Evolutionary conservation across 2,113 vertebrate genomes (phyloP), one percentile per base, ranked within the genome.

Genomic region (Trogon surrucura): DNA sequence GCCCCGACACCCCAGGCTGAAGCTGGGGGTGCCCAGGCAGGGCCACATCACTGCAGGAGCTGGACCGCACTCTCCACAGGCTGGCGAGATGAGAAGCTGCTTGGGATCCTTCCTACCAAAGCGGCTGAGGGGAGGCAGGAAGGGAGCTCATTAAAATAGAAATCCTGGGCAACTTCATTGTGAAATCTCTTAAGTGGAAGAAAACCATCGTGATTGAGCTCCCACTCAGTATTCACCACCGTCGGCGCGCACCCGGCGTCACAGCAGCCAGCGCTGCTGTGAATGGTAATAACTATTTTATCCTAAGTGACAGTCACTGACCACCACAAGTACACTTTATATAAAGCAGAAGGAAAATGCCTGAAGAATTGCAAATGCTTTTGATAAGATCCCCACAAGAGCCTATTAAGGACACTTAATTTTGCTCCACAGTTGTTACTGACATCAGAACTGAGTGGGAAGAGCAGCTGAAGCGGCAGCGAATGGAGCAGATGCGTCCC

Each of bases 31-130:
- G 60, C 32, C 36, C 53, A 44, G 32, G 22, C 41, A 19, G 67
- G 14, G 13, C 51, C 16, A 16, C 61, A 60, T 15, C 8, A 1
- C 51, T 36, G 79, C 2, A 6, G 2, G 41, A 38, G 58, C 27
- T 2, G 3, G 30, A 10, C 48, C 11, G 3, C 0, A 1, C 48
- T 50, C 73, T 65, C 62, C 22, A 0, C 30, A 10, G 69, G 60
- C 47, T 58, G 69, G 16, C 51, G 30, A 26, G 3, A 27, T 0
- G 0, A 15, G 0, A 0, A 41, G 23, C 23, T 5, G 14, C 12
- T 21, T 11, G 32, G 54, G n/a, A 29, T 22, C 7, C 22, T 56
- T 16, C 72, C 15, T 1, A 12, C 32, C 1, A 4, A 27, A 5
- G n/a, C 6, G 27, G 32, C 34, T 10, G 5, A 18, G 61, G 26